A percentile compares a stretch with the other conserved stretches of the same genome.
These are phyloP conservation scores for Pangasius macronema DNA, from an alignment of 2,797 vertebrate species.

Conservation along the genomic window DNA sequence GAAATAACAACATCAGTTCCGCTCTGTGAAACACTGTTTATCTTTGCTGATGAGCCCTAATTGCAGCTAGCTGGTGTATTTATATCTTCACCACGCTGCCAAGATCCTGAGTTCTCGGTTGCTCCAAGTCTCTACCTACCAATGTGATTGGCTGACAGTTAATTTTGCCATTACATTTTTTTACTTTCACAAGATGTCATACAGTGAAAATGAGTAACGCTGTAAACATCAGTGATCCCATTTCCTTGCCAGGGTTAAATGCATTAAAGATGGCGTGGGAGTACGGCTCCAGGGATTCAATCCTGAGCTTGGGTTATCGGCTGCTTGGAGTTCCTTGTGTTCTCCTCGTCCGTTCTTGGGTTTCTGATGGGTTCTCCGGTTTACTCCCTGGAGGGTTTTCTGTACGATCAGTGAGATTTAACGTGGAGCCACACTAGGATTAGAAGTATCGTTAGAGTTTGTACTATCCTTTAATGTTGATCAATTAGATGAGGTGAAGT, in stretches of 20 bases:
- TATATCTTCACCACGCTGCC: background rate
- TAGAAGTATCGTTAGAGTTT: no score
- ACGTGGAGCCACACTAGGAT: no score
- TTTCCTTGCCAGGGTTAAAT: background rate
- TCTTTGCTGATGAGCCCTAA: conserved; percentile 6
- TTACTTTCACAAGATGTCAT: background rate
- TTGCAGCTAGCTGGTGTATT: background rate
- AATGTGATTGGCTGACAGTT: no score
- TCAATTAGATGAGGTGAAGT: background rate
- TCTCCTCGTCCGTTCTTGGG: background rate
- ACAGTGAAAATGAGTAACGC: background rate
- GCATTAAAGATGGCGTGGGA: background rate
- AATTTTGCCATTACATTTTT: no score
- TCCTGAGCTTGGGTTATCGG: background rate
- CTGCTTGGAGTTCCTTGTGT: background rate
- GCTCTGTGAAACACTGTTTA: conserved; percentile 7
- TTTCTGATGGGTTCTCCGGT: background rate
- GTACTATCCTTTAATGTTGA: background rate
- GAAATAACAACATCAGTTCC: background rate
- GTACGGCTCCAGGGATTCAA: background rate
- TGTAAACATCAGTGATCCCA: background rate
- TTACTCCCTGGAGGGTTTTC: no score
- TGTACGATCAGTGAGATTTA: no score
- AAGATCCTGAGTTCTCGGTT: no score
- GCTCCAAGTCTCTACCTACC: no score